Evolutionary conservation across 2,888 invertebrate genomes (phyloP), one percentile per base, ranked within the genome.

Genomic region (Anarsia innoxiella): DNA sequence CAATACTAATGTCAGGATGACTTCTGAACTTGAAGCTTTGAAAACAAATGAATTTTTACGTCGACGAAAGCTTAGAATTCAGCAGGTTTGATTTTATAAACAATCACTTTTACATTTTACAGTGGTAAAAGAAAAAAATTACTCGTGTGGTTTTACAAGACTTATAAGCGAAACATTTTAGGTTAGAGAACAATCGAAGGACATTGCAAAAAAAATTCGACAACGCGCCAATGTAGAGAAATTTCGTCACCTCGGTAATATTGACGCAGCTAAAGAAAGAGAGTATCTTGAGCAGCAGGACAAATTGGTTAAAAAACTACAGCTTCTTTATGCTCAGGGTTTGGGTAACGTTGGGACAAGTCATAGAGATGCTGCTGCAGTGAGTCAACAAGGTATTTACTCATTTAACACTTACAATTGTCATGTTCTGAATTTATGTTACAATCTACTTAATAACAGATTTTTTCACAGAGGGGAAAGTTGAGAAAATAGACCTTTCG

Each of bases 131-230:
- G 8, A 14, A 29, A 30, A 41, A 49, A 48, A 44, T 37, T 48
- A 3, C 15, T 36, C 39, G 44, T 52, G 48, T 52, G 28, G 23
- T 33, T 31, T 31, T 28, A 34, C 39, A 44, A 38, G 37, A 14
- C 39, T 49, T 46, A 43, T 30, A 16, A 35, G 23, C 40, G 35
- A 46, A 33, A 40, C 32, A 49, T 66, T 74, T 57, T 70, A 86
- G 85, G 85, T 86, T 50, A 73, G 85, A 45, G 85, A 86, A 62
- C 85, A 86, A 51, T 86, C 85, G 31, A 85, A 84, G 64, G 80
- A 82, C 37, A 79, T 86, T 36, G 85, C 85, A 9, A 82, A 77
- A 55, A 77, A 75, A 59, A 69, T 85, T 46, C 60, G 85, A 46
- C 73, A 77, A 54, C 77, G 82, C 42, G 73, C 82, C 31, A 75